phyloP scores from a whole-genome alignment of 2,888 invertebrate species.

The Eupeodes luniger region DNA sequence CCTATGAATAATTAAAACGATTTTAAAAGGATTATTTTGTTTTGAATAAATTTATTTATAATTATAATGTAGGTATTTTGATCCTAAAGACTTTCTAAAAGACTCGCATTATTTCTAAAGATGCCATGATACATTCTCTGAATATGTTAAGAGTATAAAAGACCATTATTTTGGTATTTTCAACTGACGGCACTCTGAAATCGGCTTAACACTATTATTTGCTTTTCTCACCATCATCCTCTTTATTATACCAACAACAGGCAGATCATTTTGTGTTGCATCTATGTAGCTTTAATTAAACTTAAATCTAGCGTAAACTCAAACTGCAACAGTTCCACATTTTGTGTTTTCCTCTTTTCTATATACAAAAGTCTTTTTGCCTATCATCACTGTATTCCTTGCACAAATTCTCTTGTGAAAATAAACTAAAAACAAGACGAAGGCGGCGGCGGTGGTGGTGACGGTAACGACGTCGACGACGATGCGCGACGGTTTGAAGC shows the following conservation, averaged over 20 bases:
- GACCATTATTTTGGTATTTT: background rate
- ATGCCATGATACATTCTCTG: no score
- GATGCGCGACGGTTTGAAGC: background rate
- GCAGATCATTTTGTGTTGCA: background rate
- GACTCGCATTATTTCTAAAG: no score
- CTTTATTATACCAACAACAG: background rate
- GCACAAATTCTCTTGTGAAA: background rate
- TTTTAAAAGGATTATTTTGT: no score
- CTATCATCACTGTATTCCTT: background rate
- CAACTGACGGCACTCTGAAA: background rate
- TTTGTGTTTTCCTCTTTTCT: background rate
- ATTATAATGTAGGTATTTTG: no score
- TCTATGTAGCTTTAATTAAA: background rate
- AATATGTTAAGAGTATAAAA: no score
- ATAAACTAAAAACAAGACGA: background rate
- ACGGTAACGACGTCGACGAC: background rate
- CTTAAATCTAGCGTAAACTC: slow-evolving; percentile 15
- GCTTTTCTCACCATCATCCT: slow-evolving; percentile 17
- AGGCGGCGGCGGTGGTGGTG: background rate
- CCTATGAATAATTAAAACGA: no score
- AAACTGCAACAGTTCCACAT: slow-evolving; percentile 31
- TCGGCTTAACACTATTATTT: background rate
- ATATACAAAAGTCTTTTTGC: background rate
- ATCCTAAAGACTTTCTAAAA: no score
- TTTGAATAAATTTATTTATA: no score